Conservation (phyloP, 2,888 invertebrate species). For the Unio pictorum region DNA sequence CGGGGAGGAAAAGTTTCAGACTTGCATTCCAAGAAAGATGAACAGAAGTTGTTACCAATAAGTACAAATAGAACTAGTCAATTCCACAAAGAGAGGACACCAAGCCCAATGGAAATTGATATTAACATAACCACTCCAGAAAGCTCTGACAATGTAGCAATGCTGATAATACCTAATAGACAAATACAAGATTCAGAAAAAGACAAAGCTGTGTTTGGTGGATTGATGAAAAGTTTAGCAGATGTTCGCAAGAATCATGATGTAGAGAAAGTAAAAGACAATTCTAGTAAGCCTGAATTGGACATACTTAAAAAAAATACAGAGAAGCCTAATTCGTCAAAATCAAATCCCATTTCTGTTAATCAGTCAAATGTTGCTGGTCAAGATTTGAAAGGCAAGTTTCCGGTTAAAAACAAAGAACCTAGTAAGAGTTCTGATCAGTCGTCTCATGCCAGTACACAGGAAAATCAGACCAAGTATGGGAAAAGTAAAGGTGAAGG, state of each 20-base stretch:
- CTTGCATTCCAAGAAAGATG: background rate
- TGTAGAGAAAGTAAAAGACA: constrained; percentile 4
- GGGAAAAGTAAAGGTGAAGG: constrained; percentile 4
- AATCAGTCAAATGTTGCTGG: background rate
- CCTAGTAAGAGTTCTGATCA: background rate
- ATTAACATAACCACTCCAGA: too few species aligned
- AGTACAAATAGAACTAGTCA: background rate
- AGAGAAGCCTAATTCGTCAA: background rate
- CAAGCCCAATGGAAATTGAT: constrained; percentile 33
- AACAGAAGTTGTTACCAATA: constrained; percentile 3
- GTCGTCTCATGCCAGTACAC: too few species aligned
- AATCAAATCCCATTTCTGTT: background rate
- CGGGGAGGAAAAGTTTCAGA: background rate
- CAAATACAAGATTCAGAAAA: constrained; percentile 23
- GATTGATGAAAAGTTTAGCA: constrained; percentile 51
- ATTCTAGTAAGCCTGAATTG: constrained; percentile 4
- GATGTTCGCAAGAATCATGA: constrained; percentile 41
- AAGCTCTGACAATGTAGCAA: constrained; percentile 26
- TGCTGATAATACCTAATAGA: constrained; percentile 30
- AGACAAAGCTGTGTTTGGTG: constrained; percentile 43
- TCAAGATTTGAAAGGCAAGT: background rate
- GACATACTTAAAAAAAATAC: background rate
- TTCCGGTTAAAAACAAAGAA: constrained; percentile 1
- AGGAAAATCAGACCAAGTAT: too few species aligned
- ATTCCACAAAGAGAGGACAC: constrained; percentile 14